These are phyloP conservation scores for Rachycentron canadum DNA, from an alignment of 2,797 vertebrate genomes.

Conservation along the genomic window DNA sequence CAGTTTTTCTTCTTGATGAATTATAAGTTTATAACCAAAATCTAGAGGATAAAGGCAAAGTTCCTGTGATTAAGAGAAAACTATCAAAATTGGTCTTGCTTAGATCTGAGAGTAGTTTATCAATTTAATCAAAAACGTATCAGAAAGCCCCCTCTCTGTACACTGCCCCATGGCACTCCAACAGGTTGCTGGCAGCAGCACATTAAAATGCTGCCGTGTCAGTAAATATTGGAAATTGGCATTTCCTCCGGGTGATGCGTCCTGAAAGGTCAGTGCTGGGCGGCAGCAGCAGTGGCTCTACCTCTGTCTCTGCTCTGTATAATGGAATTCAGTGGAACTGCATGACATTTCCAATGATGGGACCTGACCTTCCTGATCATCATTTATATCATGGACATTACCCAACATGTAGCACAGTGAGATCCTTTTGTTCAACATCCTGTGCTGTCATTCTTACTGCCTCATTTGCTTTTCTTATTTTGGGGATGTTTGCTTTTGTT, in stretches of 20 bases:
- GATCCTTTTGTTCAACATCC: conserved; percentile 64
- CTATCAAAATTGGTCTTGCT: not conserved
- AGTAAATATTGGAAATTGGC: conserved; percentile 83
- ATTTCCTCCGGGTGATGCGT: conserved; percentile 82
- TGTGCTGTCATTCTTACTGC: conserved; percentile 43
- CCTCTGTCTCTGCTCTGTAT: conserved; percentile 62
- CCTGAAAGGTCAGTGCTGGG: conserved; percentile 82
- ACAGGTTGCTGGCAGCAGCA: conserved; percentile 57
- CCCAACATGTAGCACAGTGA: conserved; percentile 51
- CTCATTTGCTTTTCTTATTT: conserved; percentile 29
- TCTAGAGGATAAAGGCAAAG: not conserved
- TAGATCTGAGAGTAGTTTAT: conserved; percentile 12
- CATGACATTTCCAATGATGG: conserved; percentile 82
- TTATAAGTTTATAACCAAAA: not conserved
- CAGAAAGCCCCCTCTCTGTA: conserved; percentile 34
- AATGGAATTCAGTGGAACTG: conserved; percentile 79
- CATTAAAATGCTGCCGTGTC: conserved; percentile 78
- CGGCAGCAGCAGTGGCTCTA: conserved; percentile 58
- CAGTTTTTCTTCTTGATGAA: conserved; percentile 4
- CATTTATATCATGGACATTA: conserved; percentile 75
- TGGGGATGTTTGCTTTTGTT: conserved; percentile 26
- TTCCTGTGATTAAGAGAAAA: conserved; percentile 2
- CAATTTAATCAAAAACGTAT: conserved; percentile 25
- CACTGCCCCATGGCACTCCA: conserved; percentile 25
- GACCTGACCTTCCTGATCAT: conserved; percentile 79